Conservation (phyloP, 2,797 vertebrate genomes). For the Eulemur rubriventer region DNA sequence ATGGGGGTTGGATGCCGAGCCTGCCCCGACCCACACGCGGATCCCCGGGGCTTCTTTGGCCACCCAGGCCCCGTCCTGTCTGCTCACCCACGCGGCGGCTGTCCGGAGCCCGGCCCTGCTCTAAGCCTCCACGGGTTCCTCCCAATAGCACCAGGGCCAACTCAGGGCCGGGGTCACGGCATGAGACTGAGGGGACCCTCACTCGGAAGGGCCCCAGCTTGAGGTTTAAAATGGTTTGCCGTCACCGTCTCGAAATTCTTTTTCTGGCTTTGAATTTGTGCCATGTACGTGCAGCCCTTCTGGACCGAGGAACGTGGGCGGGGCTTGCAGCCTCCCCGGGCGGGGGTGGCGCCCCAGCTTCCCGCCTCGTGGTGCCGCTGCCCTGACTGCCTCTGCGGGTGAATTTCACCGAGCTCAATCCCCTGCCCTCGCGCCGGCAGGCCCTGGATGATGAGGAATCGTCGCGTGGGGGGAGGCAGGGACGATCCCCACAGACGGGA, state of each 20-base stretch:
- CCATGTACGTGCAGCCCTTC: accelerated
- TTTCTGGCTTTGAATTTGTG: accelerated
- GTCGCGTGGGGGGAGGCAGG: accelerated
- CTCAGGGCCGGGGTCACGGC: accelerated
- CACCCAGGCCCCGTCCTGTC: background rate
- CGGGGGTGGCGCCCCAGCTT: accelerated
- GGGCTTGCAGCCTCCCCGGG: accelerated
- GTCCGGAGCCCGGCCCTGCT: background rate
- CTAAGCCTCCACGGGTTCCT: accelerated
- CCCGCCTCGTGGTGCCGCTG: no score
- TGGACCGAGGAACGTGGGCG: accelerated
- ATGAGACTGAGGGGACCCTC: accelerated
- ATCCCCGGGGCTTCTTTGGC: background rate
- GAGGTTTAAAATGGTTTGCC: accelerated
- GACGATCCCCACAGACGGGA: accelerated
- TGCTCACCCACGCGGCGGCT: background rate
- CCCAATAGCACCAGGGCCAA: background rate
- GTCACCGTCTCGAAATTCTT: accelerated
- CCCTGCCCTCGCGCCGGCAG: background rate
- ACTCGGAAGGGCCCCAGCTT: background rate
- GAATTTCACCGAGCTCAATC: background rate
- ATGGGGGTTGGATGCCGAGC: no score
- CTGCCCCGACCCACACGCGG: accelerated
- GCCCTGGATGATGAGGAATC: background rate
- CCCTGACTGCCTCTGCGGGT: background rate